Base-by-base conservation (phyloP, 2,797 vertebrate genomes). In the Hoplostethus atlanticus region DNA sequence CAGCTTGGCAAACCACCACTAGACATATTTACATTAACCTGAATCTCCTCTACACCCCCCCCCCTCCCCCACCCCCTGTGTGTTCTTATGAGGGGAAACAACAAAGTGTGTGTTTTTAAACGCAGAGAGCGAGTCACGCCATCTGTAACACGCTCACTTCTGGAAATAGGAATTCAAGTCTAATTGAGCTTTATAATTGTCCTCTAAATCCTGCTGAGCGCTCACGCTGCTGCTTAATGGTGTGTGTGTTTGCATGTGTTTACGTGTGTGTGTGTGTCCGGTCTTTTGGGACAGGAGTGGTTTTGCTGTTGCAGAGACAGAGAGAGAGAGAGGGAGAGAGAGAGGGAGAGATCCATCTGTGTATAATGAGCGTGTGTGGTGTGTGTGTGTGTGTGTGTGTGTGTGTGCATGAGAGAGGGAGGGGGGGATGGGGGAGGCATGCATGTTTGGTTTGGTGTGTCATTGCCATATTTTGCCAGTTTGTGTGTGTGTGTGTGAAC, bases 141-240 rank as follows among this genome's bases (percentile, higher is more conserved):
- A 93, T 92, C 89, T 93, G 93, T 81, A 89, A 86, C 77, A 4
- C 34, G 17, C 71, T 68, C 60, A 65, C 87, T 89, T 81, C 83
- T 86, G 63, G 73, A 86, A 87, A 77, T 84, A 88, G 81, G 80
- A 86, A 85, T 87, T 82, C 86, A 89, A 80, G 85, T 91, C 81
- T 88, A 84, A 91, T 90, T 90, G 89, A 90, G 87, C 75, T 89
- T 89, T 93, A 89, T 91, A 91, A 91, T 93, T 92, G 92, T 89
- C 83, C 87, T 89, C 89, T 91, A 87, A 91, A 87, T 93, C 87
- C 89, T 84, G 86, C 91, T 87, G 91, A 72, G 89, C 25, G 15
- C 80, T 72, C 88, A 80, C 84, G 86, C 84, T 90, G 86, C 69
- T 87, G 67, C 83, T 71, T 84, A 88, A 87, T 89, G 73, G 72